Conservation (phyloP, 2,888 invertebrate genomes). For the Epiblema foenella region DNA sequence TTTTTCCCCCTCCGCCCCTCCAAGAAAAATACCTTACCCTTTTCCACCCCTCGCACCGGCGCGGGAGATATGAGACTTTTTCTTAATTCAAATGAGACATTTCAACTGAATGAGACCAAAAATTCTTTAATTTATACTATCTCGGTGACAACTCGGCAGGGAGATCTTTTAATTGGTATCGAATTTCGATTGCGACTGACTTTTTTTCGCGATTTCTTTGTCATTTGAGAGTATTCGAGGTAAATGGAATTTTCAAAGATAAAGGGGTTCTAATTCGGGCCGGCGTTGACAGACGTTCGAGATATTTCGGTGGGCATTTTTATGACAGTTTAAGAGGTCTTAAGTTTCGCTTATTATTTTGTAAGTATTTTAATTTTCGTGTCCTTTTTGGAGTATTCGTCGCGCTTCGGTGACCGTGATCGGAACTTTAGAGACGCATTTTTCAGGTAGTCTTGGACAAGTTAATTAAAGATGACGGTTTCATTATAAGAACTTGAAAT, state of each 20-base stretch:
- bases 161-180: conserved; percentile 80
- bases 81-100: conserved; percentile 84
- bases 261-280: conserved; percentile 54
- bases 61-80: conserved; percentile 84
- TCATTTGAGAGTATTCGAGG: conserved; percentile 55
- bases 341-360: conserved; percentile 44
- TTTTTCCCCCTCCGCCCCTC: conserved; percentile 71
- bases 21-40: conserved; percentile 69
- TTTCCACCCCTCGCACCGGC: conserved; percentile 73
- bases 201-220: conserved; percentile 53
- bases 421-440: conserved; percentile 38
- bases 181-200: conserved; percentile 76
- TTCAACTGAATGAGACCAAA: conserved; percentile 74
- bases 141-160: conserved; percentile 63
- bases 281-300: conserved; percentile 45
- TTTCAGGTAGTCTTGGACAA: conserved; percentile 21
- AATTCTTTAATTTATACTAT: conserved; percentile 83
- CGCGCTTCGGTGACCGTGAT: conserved; percentile 12
- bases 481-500: conserved; percentile 1
- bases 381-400: conserved; percentile 29
- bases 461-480: conserved; percentile 10
- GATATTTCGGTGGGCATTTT: conserved; percentile 44
- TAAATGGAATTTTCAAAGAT: conserved; percentile 55
- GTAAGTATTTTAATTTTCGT: conserved; percentile 38
- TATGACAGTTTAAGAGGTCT: conserved; percentile 44